Conservation (phyloP, 2,113 vertebrate species). For the Gavia stellata region DNA sequence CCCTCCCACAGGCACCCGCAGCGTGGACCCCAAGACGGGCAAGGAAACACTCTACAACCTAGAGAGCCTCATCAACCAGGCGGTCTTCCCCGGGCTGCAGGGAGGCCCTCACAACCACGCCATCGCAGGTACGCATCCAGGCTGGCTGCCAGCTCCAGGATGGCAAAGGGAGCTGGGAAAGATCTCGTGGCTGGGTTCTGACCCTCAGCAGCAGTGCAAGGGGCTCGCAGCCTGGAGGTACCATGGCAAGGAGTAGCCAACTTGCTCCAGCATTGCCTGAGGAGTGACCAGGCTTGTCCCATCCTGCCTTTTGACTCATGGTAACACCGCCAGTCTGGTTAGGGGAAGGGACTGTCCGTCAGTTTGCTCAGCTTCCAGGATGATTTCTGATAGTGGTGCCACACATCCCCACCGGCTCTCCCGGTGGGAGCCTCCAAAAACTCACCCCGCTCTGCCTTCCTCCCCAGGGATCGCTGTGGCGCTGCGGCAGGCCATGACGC, state of each 20-base stretch:
- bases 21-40: conserved; percentile 86
- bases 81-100: conserved; percentile 94
- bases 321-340: fast-evolving
- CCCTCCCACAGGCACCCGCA: conserved; percentile 76
- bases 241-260: not conserved
- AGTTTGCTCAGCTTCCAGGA: not conserved
- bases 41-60: conserved; percentile 87
- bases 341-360: not conserved
- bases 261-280: not conserved
- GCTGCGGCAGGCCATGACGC: conserved; percentile 87
- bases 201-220: not conserved
- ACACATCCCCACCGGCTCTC: fast-evolving
- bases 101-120: conserved; percentile 97
- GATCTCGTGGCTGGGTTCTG: not conserved
- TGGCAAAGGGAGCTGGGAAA: not conserved
- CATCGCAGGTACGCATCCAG: conserved; percentile 81
- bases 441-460: not conserved
- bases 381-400: not conserved
- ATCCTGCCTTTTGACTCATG: not conserved
- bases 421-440: not conserved
- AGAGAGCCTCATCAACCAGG: conserved; percentile 91
- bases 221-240: not conserved
- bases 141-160: not conserved
- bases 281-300: not conserved
- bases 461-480: conserved; percentile 87